Evolutionary conservation across 92 coral and sea anemone species (phyloP).

Genomic region (Umimayanthus kanabou): DNA sequence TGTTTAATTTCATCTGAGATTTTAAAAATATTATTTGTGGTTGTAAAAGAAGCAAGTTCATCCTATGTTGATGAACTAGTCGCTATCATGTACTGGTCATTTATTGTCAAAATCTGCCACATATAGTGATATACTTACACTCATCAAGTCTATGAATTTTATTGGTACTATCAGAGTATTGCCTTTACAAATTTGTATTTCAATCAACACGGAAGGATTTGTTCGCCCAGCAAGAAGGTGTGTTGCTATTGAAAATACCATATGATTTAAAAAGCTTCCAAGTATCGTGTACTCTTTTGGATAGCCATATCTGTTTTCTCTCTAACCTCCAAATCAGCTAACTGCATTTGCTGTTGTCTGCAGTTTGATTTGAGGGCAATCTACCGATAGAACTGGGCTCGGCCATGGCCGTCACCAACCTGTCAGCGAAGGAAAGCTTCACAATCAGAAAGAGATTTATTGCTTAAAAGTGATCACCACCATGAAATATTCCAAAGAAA

Average conservation of each 20-base stretch:
- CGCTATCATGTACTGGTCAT: constrained; percentile 18
- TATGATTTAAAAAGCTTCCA: constrained; percentile 1
- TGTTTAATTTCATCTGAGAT: neutral
- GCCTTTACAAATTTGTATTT: too few species aligned
- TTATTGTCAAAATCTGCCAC: too few species aligned
- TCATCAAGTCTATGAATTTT: too few species aligned
- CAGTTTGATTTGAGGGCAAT: constrained; percentile 21
- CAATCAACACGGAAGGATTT: too few species aligned
- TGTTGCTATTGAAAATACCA: neutral
- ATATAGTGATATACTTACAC: too few species aligned
- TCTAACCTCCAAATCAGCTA: constrained; percentile 25
- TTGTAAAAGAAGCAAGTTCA: constrained; percentile 1
- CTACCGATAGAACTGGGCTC: neutral
- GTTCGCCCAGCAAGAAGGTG: too few species aligned
- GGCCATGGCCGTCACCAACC: too few species aligned
- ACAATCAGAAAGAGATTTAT: constrained; percentile 24
- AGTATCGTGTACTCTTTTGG: neutral
- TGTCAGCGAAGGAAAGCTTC: constrained; percentile 7
- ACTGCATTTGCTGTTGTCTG: constrained; percentile 16
- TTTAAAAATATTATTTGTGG: neutral
- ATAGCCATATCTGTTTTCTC: too few species aligned
- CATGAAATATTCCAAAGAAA: constrained; percentile 15
- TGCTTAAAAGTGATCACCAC: constrained; percentile 25
- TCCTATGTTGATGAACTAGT: neutral
- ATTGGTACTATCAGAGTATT: too few species aligned